Base-by-base conservation (phyloP, 2,888 invertebrate genomes). In the Ormyrus nitidulus region DNA sequence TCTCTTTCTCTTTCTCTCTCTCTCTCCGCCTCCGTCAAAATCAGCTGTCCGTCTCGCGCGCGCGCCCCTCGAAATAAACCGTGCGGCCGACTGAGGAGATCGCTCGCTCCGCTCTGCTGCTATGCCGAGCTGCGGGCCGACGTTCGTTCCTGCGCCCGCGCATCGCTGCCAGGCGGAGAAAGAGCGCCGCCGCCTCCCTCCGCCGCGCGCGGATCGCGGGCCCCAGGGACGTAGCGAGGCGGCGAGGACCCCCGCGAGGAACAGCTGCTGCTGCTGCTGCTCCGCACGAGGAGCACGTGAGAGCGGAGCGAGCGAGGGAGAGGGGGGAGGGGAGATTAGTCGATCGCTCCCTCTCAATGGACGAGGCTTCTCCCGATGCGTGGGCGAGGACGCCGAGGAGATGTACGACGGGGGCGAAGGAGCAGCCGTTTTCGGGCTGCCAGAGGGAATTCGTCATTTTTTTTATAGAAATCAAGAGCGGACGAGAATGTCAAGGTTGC, bases 11-110 rank as follows among this genome's bases (percentile, higher is more conserved):
- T 19, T 2, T 19, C 19, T 19, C 13, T 11, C 49, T 46, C n/a
- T 10, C 48, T 13, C 64, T 64, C 64, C 34, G 53, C 78, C 44
- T 70, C 71, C 68, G 73, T 69, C 69, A 66, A 68, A 68, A 72
- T 78, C 78, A 78, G 78, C 78, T 78, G 78, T 65, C 58, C 65
- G 19, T 71, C 71, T 9, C 9, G 72, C 72, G 46, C 54, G 64
- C 71, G 68, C 73, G 75, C 68, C 46, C 79, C 73, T 19, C 59
- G 54, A 72, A 78, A 48, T 72, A 78, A 78, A 61, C 72, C 66
- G 72, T 61, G 61, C 19, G 19, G 19, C 72, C 72, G 61, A 72
- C 78, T 73, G 78, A 61, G 19, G 58, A 44, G 10, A 34, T 19
- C 54, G 49, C 61, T 56, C 69, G n/a, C 56, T 13, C 46, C 6